phyloP scores from a whole-genome alignment of 2,797 vertebrate genomes.

The Astyanax mexicanus region DNA sequence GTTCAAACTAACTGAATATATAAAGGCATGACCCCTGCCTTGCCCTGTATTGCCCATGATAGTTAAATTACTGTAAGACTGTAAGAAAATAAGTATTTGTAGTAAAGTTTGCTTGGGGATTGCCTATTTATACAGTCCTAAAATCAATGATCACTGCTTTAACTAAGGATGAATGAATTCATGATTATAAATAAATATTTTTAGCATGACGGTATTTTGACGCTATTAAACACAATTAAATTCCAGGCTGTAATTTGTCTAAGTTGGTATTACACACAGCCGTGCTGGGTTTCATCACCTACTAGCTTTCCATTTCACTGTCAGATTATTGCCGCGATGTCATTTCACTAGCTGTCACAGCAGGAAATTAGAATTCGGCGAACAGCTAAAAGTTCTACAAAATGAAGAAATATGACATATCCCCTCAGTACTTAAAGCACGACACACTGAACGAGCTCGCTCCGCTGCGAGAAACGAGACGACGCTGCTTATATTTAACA shows the following conservation, averaged over 20 bases:
- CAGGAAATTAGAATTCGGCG: constrained; percentile 11
- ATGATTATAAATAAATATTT: background rate
- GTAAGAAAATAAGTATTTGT: no score
- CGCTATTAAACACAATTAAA: background rate
- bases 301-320: background rate
- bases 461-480: background rate
- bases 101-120: no score
- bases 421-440: background rate
- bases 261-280: constrained; percentile 3
- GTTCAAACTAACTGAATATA: no score
- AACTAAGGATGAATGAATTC: background rate
- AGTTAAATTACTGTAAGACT: no score
- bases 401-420: constrained; percentile 4
- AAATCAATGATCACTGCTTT: background rate
- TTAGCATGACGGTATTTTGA: background rate
- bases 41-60: no score
- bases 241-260: background rate
- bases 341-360: constrained; percentile 16
- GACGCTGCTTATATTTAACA: background rate
- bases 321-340: background rate
- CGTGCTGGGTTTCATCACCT: constrained; percentile 1
- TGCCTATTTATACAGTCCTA: no score
- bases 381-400: background rate
- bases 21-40: no score
- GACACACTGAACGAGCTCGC: background rate